Evolutionary conservation across 2,113 vertebrate species (phyloP).

Genomic region (Catharus minimus): DNA sequence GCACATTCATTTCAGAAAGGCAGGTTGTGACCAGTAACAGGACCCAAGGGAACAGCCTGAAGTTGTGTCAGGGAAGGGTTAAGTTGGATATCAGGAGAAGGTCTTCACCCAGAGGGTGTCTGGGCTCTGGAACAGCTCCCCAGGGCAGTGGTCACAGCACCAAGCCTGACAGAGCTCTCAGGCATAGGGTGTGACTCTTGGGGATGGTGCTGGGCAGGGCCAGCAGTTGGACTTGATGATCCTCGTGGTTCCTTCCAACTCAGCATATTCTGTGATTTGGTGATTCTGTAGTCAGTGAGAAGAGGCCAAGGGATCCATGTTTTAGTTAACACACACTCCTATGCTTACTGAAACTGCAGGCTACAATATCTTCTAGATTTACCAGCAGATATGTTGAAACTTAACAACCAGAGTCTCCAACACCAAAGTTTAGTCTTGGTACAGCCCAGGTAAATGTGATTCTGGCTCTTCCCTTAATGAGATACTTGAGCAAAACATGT

Average conservation of each 20-base stretch:
- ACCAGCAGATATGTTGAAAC: not conserved
- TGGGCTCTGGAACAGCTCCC: not conserved
- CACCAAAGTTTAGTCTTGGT: not conserved
- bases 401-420: not conserved
- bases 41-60: not conserved
- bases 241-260: not conserved
- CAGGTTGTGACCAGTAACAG: not conserved
- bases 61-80: not conserved
- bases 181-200: not conserved
- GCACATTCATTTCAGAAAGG: not conserved
- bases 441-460: not conserved
- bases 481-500: not conserved
- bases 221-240: too few relatives aligned
- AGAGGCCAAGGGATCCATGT: not conserved
- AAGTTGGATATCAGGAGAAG: not conserved
- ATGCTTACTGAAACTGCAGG: not conserved
- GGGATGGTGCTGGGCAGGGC: not conserved
- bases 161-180: not conserved
- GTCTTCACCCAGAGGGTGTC: not conserved
- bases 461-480: not conserved
- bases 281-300: not conserved
- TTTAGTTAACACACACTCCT: not conserved
- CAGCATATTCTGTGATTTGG: not conserved
- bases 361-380: not conserved
- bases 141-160: not conserved